These are phyloP conservation scores for Sylvia atricapilla DNA, from an alignment of 2,113 vertebrate genomes.

Conservation along the genomic window DNA sequence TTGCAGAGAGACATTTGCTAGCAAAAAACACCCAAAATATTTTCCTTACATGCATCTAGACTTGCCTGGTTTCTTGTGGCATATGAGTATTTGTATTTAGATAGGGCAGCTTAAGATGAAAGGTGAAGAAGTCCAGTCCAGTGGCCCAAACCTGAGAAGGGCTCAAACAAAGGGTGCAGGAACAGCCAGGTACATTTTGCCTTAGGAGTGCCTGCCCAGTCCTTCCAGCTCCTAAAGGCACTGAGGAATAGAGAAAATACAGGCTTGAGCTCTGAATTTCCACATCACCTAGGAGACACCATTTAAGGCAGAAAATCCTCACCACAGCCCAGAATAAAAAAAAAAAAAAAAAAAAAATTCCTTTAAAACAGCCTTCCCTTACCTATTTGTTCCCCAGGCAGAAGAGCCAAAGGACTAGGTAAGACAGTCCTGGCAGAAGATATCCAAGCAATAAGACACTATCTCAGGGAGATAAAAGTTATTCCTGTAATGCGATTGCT, in stretches of 20 bases:
- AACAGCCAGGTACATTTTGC: neutral
- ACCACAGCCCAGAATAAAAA: neutral
- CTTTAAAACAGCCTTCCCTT: neutral
- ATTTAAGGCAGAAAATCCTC: constrained; percentile 6
- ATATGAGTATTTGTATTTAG: neutral
- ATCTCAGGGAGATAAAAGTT: neutral
- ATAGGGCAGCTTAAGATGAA: neutral
- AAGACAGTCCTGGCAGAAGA: neutral
- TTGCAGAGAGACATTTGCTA: neutral
- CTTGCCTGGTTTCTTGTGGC: neutral
- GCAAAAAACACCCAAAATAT: neutral
- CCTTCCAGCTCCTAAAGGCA: neutral
- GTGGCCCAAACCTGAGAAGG: neutral
- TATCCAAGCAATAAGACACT: neutral
- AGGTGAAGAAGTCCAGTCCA: neutral
- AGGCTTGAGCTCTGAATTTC: neutral
- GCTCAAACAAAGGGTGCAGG: neutral
- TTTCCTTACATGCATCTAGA: neutral
- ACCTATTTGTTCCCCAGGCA: neutral
- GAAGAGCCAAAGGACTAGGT: neutral
- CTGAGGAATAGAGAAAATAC: neutral
- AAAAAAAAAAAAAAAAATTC: neutral
- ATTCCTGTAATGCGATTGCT: neutral
- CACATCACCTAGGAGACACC: constrained; percentile 23
- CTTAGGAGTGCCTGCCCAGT: neutral